Evolutionary conservation across 2,888 invertebrate genomes (phyloP).

Genomic region (Lithophane socia): DNA sequence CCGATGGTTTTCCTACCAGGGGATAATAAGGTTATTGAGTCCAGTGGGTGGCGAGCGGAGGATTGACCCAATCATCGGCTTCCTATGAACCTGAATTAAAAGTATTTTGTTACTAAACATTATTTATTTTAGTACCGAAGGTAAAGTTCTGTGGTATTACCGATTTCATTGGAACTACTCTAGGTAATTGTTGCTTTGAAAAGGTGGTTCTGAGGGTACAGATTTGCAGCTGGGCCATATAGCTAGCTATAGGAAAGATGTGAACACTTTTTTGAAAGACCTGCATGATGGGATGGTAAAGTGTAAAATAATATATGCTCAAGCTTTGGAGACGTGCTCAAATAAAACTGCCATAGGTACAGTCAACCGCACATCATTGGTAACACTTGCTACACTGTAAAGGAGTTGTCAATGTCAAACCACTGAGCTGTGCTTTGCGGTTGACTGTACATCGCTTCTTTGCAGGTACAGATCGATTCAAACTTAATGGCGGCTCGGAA

Average conservation of each 20-base stretch:
- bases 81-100: conserved; percentile 37
- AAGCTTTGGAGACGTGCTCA: no score
- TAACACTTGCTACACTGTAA: no score
- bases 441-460: no score
- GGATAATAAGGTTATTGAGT: conserved; percentile 64
- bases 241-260: no score
- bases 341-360: no score
- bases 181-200: not conserved
- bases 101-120: conserved; percentile 33
- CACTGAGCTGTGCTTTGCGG: no score
- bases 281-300: not conserved
- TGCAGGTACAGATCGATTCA: no score
- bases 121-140: not conserved
- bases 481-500: no score
- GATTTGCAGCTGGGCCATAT: not conserved
- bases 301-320: no score
- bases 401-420: no score
- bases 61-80: conserved; percentile 53
- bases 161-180: not conserved
- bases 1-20: conserved; percentile 38
- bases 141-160: not conserved
- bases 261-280: not conserved
- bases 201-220: not conserved
- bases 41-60: conserved; percentile 45
- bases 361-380: no score